Base-by-base conservation (phyloP, 2,797 vertebrate genomes). In the Schizothorax lantsangensis region DNA sequence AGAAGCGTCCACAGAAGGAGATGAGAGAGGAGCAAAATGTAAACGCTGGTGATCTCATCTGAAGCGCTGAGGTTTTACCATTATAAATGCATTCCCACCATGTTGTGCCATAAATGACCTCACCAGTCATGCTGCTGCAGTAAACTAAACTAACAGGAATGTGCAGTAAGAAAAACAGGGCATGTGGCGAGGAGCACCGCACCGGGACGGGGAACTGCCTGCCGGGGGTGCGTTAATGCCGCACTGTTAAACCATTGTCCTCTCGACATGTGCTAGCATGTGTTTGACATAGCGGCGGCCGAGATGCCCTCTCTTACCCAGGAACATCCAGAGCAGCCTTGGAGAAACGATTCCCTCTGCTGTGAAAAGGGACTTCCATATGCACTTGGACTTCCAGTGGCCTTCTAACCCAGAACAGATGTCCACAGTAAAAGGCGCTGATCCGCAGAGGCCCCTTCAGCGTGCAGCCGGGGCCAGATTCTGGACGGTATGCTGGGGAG, bases 381-480 rank as follows among this genome's bases (percentile, higher is more conserved):
- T 96, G 95, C 95, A 96, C 94, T 95, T 91, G 87, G 90, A 84
- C 96, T 92, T 95, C 95, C 94, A 93, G 91, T 91, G 93, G 93
- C 93, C 92, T 91, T 97, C 95, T 97, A 96, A 95, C 91, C 96
- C 95, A 92, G 92, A 97, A 96, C 97, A 99, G 97, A 98, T 99
- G 98, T 96, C 93, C 94, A 93, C 95, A 96, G 95, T 96, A 97
- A 97, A 97, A 92, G 93, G 91, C 95, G 91, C 88, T 96, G 96
- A 97, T 95, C 95, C 96, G 91, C 94, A 95, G 90, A 95, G 95
- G 92, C 91, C 85, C 94, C 91, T 95, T 90, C 94, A 93, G 92
- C 91, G 79, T 95, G 93, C 91, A 93, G 92, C 45, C 91, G 91
- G 94, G 91, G 92, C 88, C 89, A 30, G 59, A 90, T 91, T 92